A percentile compares a stretch with the other conserved stretches of the same genome.
Conservation (phyloP, 2,797 vertebrate genomes). For the Gymnopithys bicolor region DNA sequence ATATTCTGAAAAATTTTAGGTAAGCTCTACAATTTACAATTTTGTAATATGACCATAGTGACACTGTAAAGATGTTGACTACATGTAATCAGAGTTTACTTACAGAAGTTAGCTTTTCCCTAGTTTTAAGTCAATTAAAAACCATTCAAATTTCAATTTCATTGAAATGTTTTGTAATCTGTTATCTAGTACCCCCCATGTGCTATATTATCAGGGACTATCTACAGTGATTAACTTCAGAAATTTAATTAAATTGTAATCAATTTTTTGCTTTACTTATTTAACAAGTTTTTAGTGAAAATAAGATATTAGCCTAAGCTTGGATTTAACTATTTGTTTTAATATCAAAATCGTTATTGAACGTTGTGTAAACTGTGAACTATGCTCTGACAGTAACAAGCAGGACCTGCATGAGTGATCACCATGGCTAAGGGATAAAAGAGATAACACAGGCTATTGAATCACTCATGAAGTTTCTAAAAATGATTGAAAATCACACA, state of each 20-base stretch:
- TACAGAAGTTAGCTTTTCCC: background rate
- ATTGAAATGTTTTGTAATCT: background rate
- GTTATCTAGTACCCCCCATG: background rate
- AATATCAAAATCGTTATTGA: background rate
- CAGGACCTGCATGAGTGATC: background rate
- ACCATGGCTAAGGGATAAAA: background rate
- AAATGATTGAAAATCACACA: background rate
- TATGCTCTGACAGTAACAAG: background rate
- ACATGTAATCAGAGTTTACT: background rate
- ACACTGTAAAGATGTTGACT: background rate
- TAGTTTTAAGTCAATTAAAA: background rate
- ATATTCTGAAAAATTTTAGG: background rate
- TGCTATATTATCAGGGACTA: background rate
- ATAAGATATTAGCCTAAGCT: background rate
- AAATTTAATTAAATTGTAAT: slow-evolving; percentile 54
- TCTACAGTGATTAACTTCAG: background rate
- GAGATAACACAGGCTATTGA: background rate
- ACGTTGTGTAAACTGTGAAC: background rate
- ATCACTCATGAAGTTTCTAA: background rate
- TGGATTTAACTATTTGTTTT: background rate
- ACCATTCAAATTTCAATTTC: background rate
- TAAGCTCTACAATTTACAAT: background rate
- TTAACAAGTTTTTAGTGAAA: slow-evolving; percentile 21
- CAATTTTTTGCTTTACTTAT: slow-evolving; percentile 50
- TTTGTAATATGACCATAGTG: background rate